These are phyloP conservation scores for Hydractinia symbiolongicarpus DNA, from an alignment of 30 jellyfish, hydroid and myxozoan species.

Conservation along the genomic window DNA sequence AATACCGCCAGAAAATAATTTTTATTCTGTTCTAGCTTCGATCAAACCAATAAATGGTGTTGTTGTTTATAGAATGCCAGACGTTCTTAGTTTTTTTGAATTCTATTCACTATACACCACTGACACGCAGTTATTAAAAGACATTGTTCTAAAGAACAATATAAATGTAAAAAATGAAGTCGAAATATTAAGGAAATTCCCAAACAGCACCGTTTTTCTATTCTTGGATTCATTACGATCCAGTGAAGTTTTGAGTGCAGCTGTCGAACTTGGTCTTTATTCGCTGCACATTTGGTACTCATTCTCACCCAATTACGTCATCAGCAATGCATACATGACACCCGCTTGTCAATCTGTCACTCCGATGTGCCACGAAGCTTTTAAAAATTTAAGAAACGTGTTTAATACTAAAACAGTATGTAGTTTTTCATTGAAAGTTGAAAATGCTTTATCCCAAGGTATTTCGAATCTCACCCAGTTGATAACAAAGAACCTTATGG, in stretches of 20 bases:
- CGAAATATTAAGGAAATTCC: background rate
- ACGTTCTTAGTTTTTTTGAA: background rate
- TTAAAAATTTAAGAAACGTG: background rate
- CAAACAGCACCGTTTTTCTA: background rate
- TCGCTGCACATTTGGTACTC: background rate
- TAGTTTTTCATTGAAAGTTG: background rate
- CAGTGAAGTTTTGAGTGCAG: conserved; percentile 12
- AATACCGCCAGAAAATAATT: conserved; percentile 10
- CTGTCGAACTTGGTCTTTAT: background rate
- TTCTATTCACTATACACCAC: background rate
- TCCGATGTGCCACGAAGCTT: conserved; percentile 12
- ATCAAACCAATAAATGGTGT: background rate
- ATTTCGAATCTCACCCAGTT: background rate
- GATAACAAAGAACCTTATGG: background rate
- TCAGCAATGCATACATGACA: conserved; percentile 13
- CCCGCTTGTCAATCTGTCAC: background rate
- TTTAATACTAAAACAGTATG: background rate
- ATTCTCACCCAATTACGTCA: background rate
- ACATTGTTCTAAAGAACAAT: background rate
- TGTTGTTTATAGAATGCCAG: background rate
- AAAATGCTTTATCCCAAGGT: background rate
- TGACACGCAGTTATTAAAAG: background rate
- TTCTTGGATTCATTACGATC: conserved; percentile 8
- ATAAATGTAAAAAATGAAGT: background rate
- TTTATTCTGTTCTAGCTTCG: background rate